These are phyloP conservation scores for Sylvia atricapilla DNA, from an alignment of 2,113 vertebrate genomes.

Conservation along the genomic window DNA sequence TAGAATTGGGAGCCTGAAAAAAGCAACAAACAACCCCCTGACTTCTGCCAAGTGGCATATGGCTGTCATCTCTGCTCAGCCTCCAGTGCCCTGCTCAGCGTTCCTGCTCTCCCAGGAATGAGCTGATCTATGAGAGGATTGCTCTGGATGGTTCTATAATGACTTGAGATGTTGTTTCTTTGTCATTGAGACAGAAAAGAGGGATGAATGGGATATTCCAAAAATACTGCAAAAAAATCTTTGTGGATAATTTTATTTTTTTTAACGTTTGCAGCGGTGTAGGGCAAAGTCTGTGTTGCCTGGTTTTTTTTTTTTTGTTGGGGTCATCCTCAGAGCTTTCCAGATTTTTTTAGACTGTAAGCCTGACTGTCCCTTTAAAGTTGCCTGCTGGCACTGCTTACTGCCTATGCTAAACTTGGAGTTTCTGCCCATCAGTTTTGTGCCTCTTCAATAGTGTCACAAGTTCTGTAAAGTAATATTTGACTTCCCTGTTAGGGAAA, in stretches of 20 bases:
- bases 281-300: background rate
- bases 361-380: background rate
- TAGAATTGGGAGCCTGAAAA: conserved; percentile 28
- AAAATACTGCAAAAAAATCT: background rate
- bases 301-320: background rate
- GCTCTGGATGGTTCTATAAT: background rate
- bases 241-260: background rate
- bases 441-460: background rate
- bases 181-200: background rate
- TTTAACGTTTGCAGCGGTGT: background rate
- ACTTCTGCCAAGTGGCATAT: conserved; percentile 50
- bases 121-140: background rate
- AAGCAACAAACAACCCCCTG: background rate
- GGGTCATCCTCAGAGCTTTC: rapidly evolving
- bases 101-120: background rate
- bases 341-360: background rate
- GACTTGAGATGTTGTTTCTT: background rate
- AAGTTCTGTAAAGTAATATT: background rate
- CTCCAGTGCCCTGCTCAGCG: background rate
- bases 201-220: background rate
- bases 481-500: background rate
- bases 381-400: background rate
- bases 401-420: background rate
- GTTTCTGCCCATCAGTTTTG: background rate
- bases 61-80: conserved; percentile 55